Base-by-base conservation (phyloP, 2,797 vertebrate genomes). In the Lagodon rhomboides region DNA sequence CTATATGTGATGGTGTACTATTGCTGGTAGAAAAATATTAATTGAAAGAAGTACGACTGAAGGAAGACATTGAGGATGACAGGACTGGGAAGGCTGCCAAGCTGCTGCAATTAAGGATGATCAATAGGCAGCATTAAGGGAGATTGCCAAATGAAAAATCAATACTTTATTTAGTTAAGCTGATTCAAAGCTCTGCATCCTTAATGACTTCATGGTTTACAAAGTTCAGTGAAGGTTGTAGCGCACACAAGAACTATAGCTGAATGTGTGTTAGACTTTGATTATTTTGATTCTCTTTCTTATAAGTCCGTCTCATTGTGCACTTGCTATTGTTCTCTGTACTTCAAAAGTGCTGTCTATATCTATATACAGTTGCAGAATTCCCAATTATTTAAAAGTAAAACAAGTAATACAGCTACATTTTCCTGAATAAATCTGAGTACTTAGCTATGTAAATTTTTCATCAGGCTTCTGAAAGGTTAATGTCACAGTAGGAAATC, bases 81-180 rank as follows among this genome's bases (percentile, higher is more conserved):
- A 18, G 15, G 27, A 20, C 22, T 71, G 34, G 84, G 83, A 85
- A 25, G 25, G 47, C 1, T 3, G 82, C 80, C 82, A 73, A 66
- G 18, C 56, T 71, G n/a, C 60, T 17, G n/a, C 18, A 38, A 77
- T 84, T 82, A 68, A 74, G 22, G n/a, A 83, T 72, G 74, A 85
- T 85, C 55, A 67, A 74, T 80, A 58, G 20, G 11, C 30, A 47
- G 69, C 16, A 46, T 46, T 41, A 47, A 79, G 41, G 69, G 66
- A 55, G 69, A 20, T 20, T 27, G 22, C 51, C 60, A 53, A 77
- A 85, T 47, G 54, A 51, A 3, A 16, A 80, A 83, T 85, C 85
- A 61, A 79, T 89, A 78, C 44, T 77, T 66, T 34, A 75, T 77
- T 86, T 17, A 50, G 0, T 80, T 72, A 72, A 41, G 54, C 20